Evolutionary conservation across 2,797 vertebrate genomes (phyloP).

Genomic region (Menidia menidia): DNA sequence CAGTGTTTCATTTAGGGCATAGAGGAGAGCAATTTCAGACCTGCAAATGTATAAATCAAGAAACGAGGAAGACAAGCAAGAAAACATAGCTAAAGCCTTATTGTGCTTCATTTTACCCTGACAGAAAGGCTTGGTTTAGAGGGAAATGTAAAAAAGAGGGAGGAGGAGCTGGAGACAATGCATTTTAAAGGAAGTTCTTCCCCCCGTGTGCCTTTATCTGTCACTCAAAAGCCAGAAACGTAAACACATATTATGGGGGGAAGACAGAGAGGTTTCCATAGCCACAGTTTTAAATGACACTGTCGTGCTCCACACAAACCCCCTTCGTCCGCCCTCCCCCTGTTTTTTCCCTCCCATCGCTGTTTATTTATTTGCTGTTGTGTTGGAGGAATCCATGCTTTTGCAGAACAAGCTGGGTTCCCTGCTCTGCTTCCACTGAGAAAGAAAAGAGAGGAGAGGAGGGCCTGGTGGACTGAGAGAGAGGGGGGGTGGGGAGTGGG

Average conservation of each 20-base stretch:
- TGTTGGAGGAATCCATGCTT: slow-evolving; percentile 57
- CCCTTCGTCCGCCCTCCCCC: neutral
- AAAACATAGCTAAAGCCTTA: slow-evolving; percentile 59
- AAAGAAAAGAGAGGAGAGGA: slow-evolving; percentile 48
- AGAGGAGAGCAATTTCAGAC: slow-evolving; percentile 56
- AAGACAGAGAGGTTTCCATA: slow-evolving; percentile 70
- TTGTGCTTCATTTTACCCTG: slow-evolving; percentile 66
- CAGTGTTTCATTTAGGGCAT: slow-evolving; percentile 61
- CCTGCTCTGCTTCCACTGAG: slow-evolving; percentile 64
- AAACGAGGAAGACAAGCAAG: slow-evolving; percentile 43
- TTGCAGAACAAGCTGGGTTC: slow-evolving; percentile 53
- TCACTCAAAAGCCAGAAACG: slow-evolving; percentile 68
- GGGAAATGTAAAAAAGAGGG: slow-evolving; percentile 60
- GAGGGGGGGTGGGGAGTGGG: slow-evolving; percentile 56
- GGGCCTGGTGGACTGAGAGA: slow-evolving; percentile 29
- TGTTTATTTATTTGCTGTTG: slow-evolving; percentile 71
- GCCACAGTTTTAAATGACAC: slow-evolving; percentile 69
- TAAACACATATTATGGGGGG: slow-evolving; percentile 69
- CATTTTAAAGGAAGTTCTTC: slow-evolving; percentile 70
- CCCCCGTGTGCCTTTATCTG: slow-evolving; percentile 73
- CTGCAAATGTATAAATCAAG: slow-evolving; percentile 56
- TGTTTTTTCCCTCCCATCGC: slow-evolving; percentile 28
- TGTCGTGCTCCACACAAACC: slow-evolving; percentile 41
- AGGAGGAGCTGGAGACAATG: slow-evolving; percentile 73
- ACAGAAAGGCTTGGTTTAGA: slow-evolving; percentile 67